Conservation (phyloP, 1,140 invertebrate species). For the Aricia agestis region DNA sequence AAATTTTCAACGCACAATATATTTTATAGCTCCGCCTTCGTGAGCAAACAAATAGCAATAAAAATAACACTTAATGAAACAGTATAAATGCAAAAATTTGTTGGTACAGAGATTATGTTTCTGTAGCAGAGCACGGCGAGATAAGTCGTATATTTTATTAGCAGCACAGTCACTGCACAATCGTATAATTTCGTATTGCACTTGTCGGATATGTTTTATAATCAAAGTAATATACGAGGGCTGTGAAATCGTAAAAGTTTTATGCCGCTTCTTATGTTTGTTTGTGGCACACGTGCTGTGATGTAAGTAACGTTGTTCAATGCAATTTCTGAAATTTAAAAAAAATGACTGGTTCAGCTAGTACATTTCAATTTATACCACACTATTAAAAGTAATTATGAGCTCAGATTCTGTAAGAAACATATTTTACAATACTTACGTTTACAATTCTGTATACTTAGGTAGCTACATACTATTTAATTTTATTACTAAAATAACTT, state of each 20-base stretch:
- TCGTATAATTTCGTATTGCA: conserved; percentile 46
- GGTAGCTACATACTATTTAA: too few relatives aligned
- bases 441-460: too few relatives aligned
- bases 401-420: too few relatives aligned
- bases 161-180: conserved; percentile 53
- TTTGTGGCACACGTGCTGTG: neutral
- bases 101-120: conserved; percentile 45
- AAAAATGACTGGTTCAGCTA: too few relatives aligned
- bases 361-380: too few relatives aligned
- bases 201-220: conserved; percentile 21
- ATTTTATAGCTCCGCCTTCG: conserved; percentile 8
- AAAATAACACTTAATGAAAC: conserved; percentile 50
- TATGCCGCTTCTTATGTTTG: neutral
- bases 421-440: too few relatives aligned
- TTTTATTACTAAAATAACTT: too few relatives aligned
- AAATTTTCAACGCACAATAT: conserved; percentile 7
- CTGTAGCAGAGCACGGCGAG: conserved; percentile 28
- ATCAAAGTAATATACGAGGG: conserved; percentile 24
- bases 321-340: neutral
- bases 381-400: too few relatives aligned
- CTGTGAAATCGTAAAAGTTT: conserved; percentile 21
- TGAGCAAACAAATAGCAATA: conserved; percentile 35
- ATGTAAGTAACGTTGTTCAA: neutral
- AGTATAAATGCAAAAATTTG: conserved; percentile 51
- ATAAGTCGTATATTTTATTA: conserved; percentile 53